A percentile compares a stretch with the other conserved stretches of the same genome.
phyloP scores from a whole-genome alignment of 2,888 invertebrate genomes.

The Caenorhabditis drosophilae region DNA sequence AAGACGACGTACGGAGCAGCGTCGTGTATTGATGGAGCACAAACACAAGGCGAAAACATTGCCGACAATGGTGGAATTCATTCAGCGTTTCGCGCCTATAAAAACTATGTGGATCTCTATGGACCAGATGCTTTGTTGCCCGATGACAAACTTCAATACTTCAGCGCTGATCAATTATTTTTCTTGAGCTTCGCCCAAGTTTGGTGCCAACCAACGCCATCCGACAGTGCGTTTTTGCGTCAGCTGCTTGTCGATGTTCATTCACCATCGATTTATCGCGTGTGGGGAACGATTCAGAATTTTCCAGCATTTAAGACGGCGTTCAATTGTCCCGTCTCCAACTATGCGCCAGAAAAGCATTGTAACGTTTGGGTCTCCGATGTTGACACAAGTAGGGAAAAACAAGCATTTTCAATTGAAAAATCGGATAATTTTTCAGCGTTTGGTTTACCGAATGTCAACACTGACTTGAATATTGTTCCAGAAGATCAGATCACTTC shows the following conservation, averaged over 20 bases:
- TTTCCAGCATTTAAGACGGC: slow-evolving; percentile 54
- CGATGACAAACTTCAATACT: slow-evolving; percentile 40
- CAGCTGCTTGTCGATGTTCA: slow-evolving; percentile 56
- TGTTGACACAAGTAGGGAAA: slow-evolving; percentile 31
- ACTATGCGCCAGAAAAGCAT: slow-evolving; percentile 45
- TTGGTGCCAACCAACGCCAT: slow-evolving; percentile 48
- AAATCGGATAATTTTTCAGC: slow-evolving; percentile 14
- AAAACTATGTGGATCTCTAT: slow-evolving; percentile 51
- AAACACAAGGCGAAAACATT: slow-evolving; percentile 74
- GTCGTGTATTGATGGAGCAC: slow-evolving; percentile 69
- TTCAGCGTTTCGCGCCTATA: slow-evolving; percentile 62
- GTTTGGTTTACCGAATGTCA: slow-evolving; percentile 31
- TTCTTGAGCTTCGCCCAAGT: slow-evolving; percentile 57
- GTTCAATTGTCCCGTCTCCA: slow-evolving; percentile 49
- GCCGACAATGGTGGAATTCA: slow-evolving; percentile 73
- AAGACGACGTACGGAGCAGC: slow-evolving; percentile 31
- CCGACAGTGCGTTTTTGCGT: slow-evolving; percentile 14
- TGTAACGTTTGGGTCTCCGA: slow-evolving; percentile 57
- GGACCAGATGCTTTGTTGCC: slow-evolving; percentile 63
- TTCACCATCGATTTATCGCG: slow-evolving; percentile 54
- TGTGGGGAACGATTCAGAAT: slow-evolving; percentile 54
- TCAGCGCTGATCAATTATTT: slow-evolving; percentile 56
- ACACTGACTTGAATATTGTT: slow-evolving; percentile 41
- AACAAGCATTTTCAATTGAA: too few species aligned
- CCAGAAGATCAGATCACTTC: slow-evolving; percentile 35